Evolutionary conservation across 2,888 invertebrate genomes (phyloP).

Genomic region (Tribolium freemani): DNA sequence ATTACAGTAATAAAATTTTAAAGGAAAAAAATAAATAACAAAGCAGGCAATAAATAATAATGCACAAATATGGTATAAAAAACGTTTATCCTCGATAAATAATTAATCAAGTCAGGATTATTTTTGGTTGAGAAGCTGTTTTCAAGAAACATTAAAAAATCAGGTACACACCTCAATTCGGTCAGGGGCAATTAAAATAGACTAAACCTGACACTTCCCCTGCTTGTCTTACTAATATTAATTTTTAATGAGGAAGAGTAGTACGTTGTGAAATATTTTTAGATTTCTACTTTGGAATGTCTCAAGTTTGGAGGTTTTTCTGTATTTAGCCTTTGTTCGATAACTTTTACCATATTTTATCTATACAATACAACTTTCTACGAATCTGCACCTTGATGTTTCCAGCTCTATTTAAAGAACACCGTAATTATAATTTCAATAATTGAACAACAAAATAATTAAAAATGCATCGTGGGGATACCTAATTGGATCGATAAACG

Average conservation of each 20-base stretch:
- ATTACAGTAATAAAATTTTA: too few relatives aligned
- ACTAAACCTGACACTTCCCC: background rate
- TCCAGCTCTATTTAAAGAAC: constrained; percentile 12
- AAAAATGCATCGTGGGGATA: constrained; percentile 12
- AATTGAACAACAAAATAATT: constrained; percentile 15
- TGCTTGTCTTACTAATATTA: background rate
- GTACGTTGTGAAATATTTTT: background rate
- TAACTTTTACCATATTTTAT: background rate
- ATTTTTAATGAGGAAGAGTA: background rate
- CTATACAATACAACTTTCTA: background rate
- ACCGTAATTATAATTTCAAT: constrained; percentile 19
- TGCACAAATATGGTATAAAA: too few relatives aligned
- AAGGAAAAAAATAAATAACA: too few relatives aligned
- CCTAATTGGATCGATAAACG: constrained; percentile 19
- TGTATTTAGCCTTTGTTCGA: too few relatives aligned
- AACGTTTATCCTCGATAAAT: background rate
- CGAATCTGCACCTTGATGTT: background rate
- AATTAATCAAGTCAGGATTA: background rate
- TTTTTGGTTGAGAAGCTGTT: background rate
- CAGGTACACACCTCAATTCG: background rate
- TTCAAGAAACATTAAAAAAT: background rate
- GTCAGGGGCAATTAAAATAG: background rate
- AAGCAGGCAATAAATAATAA: too few relatives aligned
- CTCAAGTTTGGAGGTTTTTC: background rate
- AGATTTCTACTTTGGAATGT: background rate